Evolutionary conservation across 2,888 invertebrate genomes (phyloP).

Genomic region (Choristoneura rosaceana): DNA sequence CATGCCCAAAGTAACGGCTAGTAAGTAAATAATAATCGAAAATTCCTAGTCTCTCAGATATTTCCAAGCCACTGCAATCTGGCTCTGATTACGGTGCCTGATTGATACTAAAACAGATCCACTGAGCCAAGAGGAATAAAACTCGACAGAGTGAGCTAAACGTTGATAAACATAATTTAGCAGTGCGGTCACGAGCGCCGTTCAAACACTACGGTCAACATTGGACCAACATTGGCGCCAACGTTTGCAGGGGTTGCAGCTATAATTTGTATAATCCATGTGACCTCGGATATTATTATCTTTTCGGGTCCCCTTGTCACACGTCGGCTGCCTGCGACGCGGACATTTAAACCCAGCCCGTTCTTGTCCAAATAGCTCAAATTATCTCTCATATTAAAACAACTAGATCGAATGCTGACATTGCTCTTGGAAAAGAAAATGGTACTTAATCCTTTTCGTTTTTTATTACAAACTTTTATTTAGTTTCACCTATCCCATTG

Average conservation of each 20-base stretch:
- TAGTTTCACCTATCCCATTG: too few species aligned
- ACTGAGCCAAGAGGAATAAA: conserved; percentile 3
- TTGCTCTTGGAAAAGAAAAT: background rate
- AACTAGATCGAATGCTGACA: background rate
- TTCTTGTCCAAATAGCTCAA: conserved; percentile 9
- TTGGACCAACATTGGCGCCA: background rate
- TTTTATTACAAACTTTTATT: too few species aligned
- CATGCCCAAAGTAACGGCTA: too few species aligned
- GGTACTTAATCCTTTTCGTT: background rate
- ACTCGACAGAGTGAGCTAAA: conserved; percentile 1
- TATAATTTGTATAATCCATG: conserved; percentile 1
- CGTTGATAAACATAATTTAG: conserved; percentile 15
- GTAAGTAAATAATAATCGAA: too few species aligned
- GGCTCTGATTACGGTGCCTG: background rate
- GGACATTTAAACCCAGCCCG: conserved; percentile 3
- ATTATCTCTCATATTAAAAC: conserved; percentile 1
- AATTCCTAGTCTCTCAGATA: background rate
- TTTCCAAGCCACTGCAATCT: background rate
- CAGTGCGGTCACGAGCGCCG: conserved; percentile 8
- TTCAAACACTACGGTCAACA: conserved; percentile 5
- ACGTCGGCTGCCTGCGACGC: conserved; percentile 8
- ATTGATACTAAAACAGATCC: background rate
- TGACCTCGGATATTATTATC: conserved; percentile 18
- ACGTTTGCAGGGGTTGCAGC: background rate
- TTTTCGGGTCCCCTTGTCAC: conserved; percentile 15